Base-by-base conservation (phyloP, 92 coral and sea anemone genomes). In the Ricordea florida region DNA sequence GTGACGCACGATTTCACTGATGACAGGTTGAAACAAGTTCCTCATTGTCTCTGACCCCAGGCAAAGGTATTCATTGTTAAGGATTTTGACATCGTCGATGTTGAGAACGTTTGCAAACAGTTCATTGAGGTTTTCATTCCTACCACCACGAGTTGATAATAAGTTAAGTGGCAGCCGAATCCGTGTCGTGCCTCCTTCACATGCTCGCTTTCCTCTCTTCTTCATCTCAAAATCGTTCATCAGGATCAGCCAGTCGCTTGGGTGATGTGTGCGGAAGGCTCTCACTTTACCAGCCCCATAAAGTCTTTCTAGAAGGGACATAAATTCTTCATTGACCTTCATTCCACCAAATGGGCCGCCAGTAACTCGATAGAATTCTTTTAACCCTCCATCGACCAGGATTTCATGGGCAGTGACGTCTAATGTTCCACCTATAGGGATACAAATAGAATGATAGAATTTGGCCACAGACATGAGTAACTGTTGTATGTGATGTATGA, bases 221-320 rank as follows among this genome's bases (percentile, higher is more conserved):
- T 78, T 82, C 51, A 85, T 85, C 50, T 85, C 90, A 46, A 85
- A 85, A 28, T 85, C 85, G 36, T 63, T 85, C 90, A 85, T 85
- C 22, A 85, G 52, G 3, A 69, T 74, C 5, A 76, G 81, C 90
- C 90, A 85, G 47, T 85, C 90, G 35, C 59, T 74, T 0, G 90
- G 90, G 35, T 62, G 63, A 14, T 52, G 68, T 0, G 61, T 59
- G 16, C 49, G 62, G 64, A 85, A 85, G 21, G 24, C 14, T 14
- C 62, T 48, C 28, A 85, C 79, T n/a, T 62, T 51, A 14, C 48
- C 57, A 59, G 72, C 65, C n/a, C 90, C 90, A 34, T 69, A 76
- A 36, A 85, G 69, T 34, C 33, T 55, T 57, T 70, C 35, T 15
- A 85, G 72, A 50, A 85, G 50, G n/a, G 41, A 62, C 10, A 50